Percentiles rank a stretch among this genome's conserved stretches.
These are phyloP conservation scores for Ginglymostoma cirratum DNA, from an alignment of 2,113 vertebrate genomes.

Conservation along the genomic window DNA sequence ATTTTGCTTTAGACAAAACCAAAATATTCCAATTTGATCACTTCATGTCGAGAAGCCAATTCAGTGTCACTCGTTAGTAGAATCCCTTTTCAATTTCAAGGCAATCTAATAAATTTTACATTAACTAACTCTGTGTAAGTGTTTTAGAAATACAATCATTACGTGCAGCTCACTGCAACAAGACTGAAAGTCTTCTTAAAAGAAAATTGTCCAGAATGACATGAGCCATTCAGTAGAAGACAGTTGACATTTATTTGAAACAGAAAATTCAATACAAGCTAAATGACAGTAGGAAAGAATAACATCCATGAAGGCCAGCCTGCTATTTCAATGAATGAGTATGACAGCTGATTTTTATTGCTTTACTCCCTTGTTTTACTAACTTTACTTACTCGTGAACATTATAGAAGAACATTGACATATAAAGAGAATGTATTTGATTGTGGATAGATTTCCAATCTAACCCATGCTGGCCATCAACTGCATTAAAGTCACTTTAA, in stretches of 20 bases:
- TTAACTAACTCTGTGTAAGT: not conserved
- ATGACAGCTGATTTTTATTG: not conserved
- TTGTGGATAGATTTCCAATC: not conserved
- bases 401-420: not conserved
- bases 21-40: not conserved
- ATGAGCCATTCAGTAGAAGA: not conserved
- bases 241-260: not conserved
- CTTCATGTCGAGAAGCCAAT: not conserved
- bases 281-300: not conserved
- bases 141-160: slow-evolving; percentile 18
- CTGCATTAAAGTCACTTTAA: not conserved
- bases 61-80: slow-evolving; percentile 16
- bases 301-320: not conserved
- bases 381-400: slow-evolving; percentile 9
- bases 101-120: slow-evolving; percentile 9
- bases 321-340: not conserved
- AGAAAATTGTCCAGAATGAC: slow-evolving; percentile 31
- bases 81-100: slow-evolving; percentile 22
- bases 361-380: not conserved
- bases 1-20: not conserved
- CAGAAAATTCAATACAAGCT: slow-evolving; percentile 33
- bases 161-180: not conserved
- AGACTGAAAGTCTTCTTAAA: not conserved
- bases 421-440: not conserved
- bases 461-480: not conserved